phyloP scores from a whole-genome alignment of 1,140 invertebrate species.

The Rhizoglyphus robini region DNA sequence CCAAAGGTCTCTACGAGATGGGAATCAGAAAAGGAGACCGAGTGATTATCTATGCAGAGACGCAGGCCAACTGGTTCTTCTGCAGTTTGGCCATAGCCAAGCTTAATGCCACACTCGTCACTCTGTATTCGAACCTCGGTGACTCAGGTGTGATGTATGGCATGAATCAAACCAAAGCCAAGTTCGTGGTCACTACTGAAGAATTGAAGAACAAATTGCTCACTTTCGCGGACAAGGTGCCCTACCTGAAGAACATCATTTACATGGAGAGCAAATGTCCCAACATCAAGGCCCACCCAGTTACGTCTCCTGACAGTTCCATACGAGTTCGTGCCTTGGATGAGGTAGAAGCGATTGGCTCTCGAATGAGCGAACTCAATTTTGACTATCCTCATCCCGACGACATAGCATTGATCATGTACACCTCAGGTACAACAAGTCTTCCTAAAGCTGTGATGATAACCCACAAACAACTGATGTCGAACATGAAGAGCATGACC shows the following conservation, averaged over 20 bases:
- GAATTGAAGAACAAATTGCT: constrained; percentile 28
- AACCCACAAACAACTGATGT: constrained; percentile 23
- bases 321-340: background rate
- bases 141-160: constrained; percentile 80
- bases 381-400: constrained; percentile 23
- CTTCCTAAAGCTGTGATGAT: constrained; percentile 29
- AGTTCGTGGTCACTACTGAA: constrained; percentile 30
- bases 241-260: constrained; percentile 18
- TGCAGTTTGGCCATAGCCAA: constrained; percentile 36
- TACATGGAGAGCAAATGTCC: constrained; percentile 18
- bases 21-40: constrained; percentile 32
- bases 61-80: constrained; percentile 39
- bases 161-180: constrained; percentile 89
- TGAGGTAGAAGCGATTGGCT: background rate
- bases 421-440: constrained; percentile 30
- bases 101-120: constrained; percentile 31
- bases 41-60: constrained; percentile 38
- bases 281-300: constrained; percentile 36
- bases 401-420: constrained; percentile 33
- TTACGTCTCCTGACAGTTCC: background rate
- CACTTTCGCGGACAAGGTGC: constrained; percentile 3
- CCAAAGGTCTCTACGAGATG: constrained; percentile 27
- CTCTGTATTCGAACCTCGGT: constrained; percentile 16
- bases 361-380: background rate
- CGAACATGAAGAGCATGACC: constrained; percentile 67